A percentile compares a stretch with the other conserved stretches of the same genome.
phyloP scores from a whole-genome alignment of 2,113 vertebrate genomes.

The Sander vitreus region DNA sequence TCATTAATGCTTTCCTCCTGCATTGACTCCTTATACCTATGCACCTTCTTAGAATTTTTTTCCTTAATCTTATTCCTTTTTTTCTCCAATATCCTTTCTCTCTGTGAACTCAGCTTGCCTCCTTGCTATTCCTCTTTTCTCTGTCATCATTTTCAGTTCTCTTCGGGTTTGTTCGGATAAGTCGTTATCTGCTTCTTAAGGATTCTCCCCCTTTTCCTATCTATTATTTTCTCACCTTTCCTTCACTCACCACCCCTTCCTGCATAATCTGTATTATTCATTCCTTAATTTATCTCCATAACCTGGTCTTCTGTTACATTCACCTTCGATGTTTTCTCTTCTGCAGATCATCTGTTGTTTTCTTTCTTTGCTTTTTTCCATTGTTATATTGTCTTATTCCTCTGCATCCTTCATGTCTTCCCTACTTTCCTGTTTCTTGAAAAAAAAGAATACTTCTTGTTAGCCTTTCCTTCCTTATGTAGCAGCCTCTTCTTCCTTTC shows the following conservation, averaged over 20 bases:
- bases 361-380: background rate
- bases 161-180: constrained; percentile 15
- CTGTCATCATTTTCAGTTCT: constrained; percentile 40
- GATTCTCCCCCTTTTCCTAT: background rate
- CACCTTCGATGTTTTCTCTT: background rate
- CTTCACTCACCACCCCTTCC: background rate
- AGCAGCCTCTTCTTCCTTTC: background rate
- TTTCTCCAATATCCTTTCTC: background rate
- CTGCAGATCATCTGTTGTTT: background rate
- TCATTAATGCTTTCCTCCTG: constrained; percentile 31
- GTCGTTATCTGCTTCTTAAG: constrained; percentile 14
- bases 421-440: background rate
- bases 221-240: constrained; percentile 6
- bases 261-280: constrained; percentile 4
- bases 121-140: constrained; percentile 9
- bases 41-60: background rate
- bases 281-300: background rate
- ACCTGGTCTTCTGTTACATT: background rate
- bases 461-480: background rate
- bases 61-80: background rate
- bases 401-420: background rate
- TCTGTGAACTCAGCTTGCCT: constrained; percentile 29
- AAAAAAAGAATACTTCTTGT: background rate
- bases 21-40: constrained; percentile 13
- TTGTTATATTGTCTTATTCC: background rate